A percentile compares a stretch with the other conserved stretches of the same genome.
These are phyloP conservation scores for Polydesmus complanatus DNA, from an alignment of 2,888 invertebrate species.

Conservation along the genomic window DNA sequence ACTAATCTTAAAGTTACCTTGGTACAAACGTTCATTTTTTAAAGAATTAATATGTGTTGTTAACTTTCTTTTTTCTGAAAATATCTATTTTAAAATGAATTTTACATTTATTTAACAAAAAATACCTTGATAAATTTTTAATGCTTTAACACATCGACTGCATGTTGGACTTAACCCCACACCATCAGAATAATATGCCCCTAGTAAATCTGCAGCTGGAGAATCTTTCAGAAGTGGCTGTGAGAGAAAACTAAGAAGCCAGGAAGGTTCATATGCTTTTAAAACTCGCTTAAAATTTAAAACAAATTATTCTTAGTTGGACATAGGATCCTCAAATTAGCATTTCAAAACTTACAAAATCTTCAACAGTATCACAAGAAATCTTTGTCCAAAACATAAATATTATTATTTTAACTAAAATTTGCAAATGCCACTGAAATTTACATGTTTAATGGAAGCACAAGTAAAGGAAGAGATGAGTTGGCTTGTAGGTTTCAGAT, in stretches of 20 bases:
- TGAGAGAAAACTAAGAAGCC: slow-evolving; percentile 25
- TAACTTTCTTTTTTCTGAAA: background rate
- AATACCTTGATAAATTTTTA: slow-evolving; percentile 15
- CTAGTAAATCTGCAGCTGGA: slow-evolving; percentile 30
- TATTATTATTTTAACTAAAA: too few relatives aligned
- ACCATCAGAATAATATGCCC: slow-evolving; percentile 30
- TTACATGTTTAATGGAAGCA: background rate
- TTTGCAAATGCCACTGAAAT: too few relatives aligned
- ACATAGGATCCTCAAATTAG: background rate
- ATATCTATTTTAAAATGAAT: background rate
- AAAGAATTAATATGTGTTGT: background rate
- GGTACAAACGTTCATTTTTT: background rate
- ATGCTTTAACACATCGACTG: slow-evolving; percentile 14
- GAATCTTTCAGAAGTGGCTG: slow-evolving; percentile 29
- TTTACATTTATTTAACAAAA: background rate
- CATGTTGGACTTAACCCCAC: slow-evolving; percentile 32
- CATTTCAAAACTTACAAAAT: background rate
- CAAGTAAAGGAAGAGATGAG: slow-evolving; percentile 5
- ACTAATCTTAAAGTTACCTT: background rate
- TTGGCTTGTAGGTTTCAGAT: slow-evolving; percentile 16
- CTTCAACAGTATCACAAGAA: too few relatives aligned
- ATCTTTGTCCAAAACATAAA: background rate
- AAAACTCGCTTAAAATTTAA: slow-evolving; percentile 28
- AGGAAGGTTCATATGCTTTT: slow-evolving; percentile 24
- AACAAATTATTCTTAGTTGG: background rate